These are phyloP conservation scores for Drosophila busckii DNA, from an alignment of 1,140 invertebrate genomes.

Conservation along the genomic window DNA sequence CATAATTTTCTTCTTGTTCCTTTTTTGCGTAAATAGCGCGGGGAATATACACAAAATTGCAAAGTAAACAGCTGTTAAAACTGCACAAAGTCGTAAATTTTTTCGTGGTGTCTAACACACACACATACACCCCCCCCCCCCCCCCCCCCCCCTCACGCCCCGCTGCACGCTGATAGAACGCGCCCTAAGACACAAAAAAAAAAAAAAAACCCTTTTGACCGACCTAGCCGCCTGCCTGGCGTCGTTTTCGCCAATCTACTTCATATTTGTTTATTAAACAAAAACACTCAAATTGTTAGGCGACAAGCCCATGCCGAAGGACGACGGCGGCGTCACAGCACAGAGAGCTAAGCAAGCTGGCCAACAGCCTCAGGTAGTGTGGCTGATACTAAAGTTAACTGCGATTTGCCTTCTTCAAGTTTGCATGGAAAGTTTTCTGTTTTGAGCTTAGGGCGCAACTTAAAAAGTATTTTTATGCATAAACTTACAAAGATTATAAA, in stretches of 20 bases:
- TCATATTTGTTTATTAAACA: constrained; percentile 70
- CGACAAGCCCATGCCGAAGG: constrained; percentile 42
- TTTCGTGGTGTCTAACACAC: constrained; percentile 12
- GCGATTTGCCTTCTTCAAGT: constrained; percentile 6
- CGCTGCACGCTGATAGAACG: constrained; percentile 65
- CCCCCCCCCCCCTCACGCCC: not conserved
- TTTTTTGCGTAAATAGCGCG: constrained; percentile 18
- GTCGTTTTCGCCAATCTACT: constrained; percentile 49
- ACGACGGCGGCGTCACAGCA: too few relatives aligned
- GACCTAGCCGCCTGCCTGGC: constrained; percentile 43
- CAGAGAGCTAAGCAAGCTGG: constrained; percentile 2
- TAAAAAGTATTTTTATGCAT: too few relatives aligned
- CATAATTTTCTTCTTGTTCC: constrained; percentile 42
- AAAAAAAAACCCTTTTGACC: constrained; percentile 46
- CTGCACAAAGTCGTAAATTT: constrained; percentile 56
- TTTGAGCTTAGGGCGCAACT: not conserved
- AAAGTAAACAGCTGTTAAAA: constrained; percentile 68
- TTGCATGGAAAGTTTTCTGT: constrained; percentile 28
- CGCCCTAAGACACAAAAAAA: constrained; percentile 36
- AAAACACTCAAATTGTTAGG: constrained; percentile 61
- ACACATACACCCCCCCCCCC: constrained; percentile 3
- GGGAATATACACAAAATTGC: constrained; percentile 47
- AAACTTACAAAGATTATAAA: too few relatives aligned
- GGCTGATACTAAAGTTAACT: constrained; percentile 8
- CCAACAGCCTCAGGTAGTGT: constrained; percentile 16